A percentile compares a stretch with the other conserved stretches of the same genome.
Conservation (phyloP, 2,888 invertebrate genomes). For the Gisinianus flammeolus region DNA sequence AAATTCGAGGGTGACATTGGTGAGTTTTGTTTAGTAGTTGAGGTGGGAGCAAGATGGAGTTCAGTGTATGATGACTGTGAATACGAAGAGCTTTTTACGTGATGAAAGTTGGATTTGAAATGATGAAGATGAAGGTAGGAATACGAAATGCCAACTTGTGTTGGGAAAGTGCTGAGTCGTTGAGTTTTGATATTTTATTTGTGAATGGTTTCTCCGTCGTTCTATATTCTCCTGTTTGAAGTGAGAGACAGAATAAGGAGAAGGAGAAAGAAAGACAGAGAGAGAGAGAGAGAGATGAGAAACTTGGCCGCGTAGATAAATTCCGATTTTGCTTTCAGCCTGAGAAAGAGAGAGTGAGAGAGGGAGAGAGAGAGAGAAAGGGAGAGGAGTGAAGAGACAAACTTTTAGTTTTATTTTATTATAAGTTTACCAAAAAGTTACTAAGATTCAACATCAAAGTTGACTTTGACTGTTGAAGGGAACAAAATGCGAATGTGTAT, state of each 20-base stretch:
- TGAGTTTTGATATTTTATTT: background rate
- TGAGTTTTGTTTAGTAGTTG: background rate
- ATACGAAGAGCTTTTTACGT: background rate
- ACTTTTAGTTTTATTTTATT: slow-evolving; percentile 21
- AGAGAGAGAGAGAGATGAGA: background rate
- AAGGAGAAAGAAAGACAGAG: background rate
- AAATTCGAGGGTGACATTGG: too few species aligned
- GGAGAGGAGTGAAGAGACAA: background rate
- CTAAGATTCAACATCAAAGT: slow-evolving; percentile 15
- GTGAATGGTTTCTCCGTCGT: background rate
- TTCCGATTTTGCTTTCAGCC: background rate
- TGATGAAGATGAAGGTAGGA: background rate
- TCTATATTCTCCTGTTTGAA: too few species aligned
- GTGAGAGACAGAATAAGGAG: background rate
- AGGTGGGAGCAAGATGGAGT: background rate
- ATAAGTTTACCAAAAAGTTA: slow-evolving; percentile 17
- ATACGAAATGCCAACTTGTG: background rate
- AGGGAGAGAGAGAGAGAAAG: background rate
- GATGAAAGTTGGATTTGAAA: too few species aligned
- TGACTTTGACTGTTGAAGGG: slow-evolving; percentile 9
- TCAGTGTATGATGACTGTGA: background rate
- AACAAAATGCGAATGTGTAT: background rate
- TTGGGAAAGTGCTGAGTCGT: background rate
- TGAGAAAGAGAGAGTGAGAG: background rate
- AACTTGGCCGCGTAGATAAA: background rate